These are phyloP conservation scores for Anas platyrhynchos DNA, from an alignment of 2,113 vertebrate genomes.

Conservation along the genomic window DNA sequence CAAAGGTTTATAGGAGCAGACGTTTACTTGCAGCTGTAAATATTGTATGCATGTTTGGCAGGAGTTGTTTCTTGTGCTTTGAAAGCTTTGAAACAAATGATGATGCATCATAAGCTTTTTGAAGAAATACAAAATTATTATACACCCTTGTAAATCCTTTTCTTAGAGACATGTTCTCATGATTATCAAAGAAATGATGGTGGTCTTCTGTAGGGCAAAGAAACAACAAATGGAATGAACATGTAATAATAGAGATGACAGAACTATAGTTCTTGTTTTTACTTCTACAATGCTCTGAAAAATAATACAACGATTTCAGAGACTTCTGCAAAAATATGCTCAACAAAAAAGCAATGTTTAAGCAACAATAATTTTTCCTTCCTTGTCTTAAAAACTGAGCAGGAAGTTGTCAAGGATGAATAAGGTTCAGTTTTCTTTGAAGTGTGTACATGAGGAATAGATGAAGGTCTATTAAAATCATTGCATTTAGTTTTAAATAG, in stretches of 20 bases:
- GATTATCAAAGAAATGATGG: background rate
- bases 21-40: background rate
- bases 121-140: background rate
- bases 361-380: background rate
- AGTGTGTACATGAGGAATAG: background rate
- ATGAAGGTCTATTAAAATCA: background rate
- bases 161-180: background rate
- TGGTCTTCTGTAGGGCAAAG: background rate
- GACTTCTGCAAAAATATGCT: background rate
- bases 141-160: background rate
- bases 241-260: background rate
- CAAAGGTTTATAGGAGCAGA: background rate
- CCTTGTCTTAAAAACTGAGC: background rate
- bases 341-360: background rate
- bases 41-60: background rate
- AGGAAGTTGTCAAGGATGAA: background rate
- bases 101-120: background rate
- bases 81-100: background rate
- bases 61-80: background rate
- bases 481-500: background rate
- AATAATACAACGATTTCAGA: background rate
- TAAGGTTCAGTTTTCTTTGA: background rate
- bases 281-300: background rate
- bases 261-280: background rate
- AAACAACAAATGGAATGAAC: background rate